A percentile compares a stretch with the other conserved stretches of the same genome.
Evolutionary conservation across 2,888 invertebrate genomes (phyloP).

Genomic region (Drosophila kuntzei): DNA sequence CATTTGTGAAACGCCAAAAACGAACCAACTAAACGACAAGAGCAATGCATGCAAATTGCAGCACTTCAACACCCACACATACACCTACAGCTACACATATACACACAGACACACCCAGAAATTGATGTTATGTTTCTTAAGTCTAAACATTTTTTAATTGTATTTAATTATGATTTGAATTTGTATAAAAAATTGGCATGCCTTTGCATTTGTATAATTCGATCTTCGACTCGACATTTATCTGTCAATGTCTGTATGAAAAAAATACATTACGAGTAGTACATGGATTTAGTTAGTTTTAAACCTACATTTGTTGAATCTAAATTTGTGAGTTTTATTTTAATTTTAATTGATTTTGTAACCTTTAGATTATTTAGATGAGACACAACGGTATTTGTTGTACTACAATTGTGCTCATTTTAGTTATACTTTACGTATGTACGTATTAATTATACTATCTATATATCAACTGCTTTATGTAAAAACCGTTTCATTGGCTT

Average conservation of each 20-base stretch:
- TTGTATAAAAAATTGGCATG: slow-evolving; percentile 26
- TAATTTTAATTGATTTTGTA: slow-evolving; percentile 46
- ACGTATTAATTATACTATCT: slow-evolving; percentile 37
- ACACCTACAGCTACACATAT: slow-evolving; percentile 35
- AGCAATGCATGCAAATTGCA: slow-evolving; percentile 72
- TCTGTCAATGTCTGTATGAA: slow-evolving; percentile 27
- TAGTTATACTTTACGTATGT: slow-evolving; percentile 60
- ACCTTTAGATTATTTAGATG: slow-evolving; percentile 37
- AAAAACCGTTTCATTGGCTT: slow-evolving; percentile 63
- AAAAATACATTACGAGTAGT: slow-evolving; percentile 28
- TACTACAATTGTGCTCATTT: slow-evolving; percentile 49
- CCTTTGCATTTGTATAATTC: slow-evolving; percentile 18
- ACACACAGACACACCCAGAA: slow-evolving; percentile 30
- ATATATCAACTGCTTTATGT: slow-evolving; percentile 65
- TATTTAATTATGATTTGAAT: slow-evolving; percentile 13
- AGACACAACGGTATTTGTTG: slow-evolving; percentile 13
- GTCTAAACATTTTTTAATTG: slow-evolving; percentile 1
- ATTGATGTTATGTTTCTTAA: slow-evolving; percentile 38
- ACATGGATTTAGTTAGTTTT: slow-evolving; percentile 57
- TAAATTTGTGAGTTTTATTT: slow-evolving; percentile 70
- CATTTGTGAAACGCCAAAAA: slow-evolving; percentile 69
- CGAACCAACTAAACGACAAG: slow-evolving; percentile 56
- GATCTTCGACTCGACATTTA: slow-evolving; percentile 30
- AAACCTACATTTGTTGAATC: slow-evolving; percentile 65
- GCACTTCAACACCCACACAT: slow-evolving; percentile 37